These are phyloP conservation scores for Oxycera nigricornis DNA, from an alignment of 2,888 invertebrate species.

Conservation along the genomic window DNA sequence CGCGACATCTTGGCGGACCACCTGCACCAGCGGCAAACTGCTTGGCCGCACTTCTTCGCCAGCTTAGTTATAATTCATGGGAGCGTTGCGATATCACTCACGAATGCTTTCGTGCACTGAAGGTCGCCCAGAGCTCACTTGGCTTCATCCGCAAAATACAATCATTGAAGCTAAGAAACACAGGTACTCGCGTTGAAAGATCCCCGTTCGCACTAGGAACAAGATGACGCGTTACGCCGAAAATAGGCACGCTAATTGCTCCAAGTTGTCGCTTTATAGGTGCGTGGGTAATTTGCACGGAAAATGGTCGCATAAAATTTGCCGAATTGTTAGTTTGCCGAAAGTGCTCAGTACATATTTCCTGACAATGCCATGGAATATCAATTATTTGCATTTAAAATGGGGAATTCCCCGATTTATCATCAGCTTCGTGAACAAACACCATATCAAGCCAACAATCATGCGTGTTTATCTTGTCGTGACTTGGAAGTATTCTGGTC, in stretches of 20 bases:
- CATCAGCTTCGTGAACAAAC: too few relatives aligned
- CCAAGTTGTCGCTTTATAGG: constrained; percentile 6
- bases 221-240: background rate
- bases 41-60: background rate
- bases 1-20: background rate
- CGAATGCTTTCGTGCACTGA: background rate
- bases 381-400: too few relatives aligned
- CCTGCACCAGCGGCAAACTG: background rate
- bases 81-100: background rate
- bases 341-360: too few relatives aligned
- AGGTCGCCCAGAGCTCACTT: background rate
- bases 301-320: background rate
- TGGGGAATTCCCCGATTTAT: too few relatives aligned
- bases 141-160: background rate
- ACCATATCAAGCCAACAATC: too few relatives aligned
- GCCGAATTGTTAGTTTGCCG: too few relatives aligned
- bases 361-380: too few relatives aligned
- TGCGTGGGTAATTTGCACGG: background rate
- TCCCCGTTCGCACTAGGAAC: background rate
- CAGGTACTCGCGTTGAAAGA: background rate
- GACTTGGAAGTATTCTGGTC: too few relatives aligned
- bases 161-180: background rate
- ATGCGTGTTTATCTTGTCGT: too few relatives aligned
- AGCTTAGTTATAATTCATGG: background rate
- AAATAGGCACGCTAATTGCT: background rate